phyloP scores from a whole-genome alignment of 2,113 vertebrate genomes.

The Phalacrocorax pelagicus region DNA sequence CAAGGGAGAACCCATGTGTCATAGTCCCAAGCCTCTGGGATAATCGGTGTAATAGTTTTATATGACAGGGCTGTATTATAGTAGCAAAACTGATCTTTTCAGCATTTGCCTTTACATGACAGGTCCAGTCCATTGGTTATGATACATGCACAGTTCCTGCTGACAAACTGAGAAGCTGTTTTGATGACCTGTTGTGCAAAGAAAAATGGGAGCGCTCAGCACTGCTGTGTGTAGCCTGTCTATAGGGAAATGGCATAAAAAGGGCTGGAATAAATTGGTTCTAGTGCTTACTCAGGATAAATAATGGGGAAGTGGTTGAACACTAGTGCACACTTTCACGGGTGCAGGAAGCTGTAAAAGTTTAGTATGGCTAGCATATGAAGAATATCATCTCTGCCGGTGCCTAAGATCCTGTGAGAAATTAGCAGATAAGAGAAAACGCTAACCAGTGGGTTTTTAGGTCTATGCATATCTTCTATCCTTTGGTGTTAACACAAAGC shows the following conservation, averaged over 20 bases:
- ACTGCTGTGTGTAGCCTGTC: not conserved
- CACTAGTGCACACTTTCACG: not conserved
- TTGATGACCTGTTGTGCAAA: not conserved
- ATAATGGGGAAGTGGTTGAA: not conserved
- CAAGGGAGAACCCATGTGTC: not conserved
- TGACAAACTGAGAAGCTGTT: constrained; percentile 23
- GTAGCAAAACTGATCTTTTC: not conserved
- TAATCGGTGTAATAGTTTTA: not conserved
- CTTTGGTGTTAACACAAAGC: not conserved
- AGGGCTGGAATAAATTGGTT: not conserved
- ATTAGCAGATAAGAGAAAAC: not conserved
- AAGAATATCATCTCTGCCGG: not conserved
- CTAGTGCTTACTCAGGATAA: not conserved
- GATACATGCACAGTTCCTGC: not conserved
- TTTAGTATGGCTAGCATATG: not conserved
- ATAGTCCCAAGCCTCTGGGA: not conserved
- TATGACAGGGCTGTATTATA: not conserved
- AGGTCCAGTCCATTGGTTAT: not conserved
- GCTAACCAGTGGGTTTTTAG: not conserved
- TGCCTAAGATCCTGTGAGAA: not conserved
- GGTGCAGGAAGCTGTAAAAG: not conserved
- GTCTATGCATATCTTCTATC: not conserved
- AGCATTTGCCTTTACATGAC: not conserved
- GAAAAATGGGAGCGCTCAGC: not conserved
- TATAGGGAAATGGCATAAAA: not conserved